phyloP scores from a whole-genome alignment of 2,888 invertebrate genomes.

The Oxycera nigricornis region DNA sequence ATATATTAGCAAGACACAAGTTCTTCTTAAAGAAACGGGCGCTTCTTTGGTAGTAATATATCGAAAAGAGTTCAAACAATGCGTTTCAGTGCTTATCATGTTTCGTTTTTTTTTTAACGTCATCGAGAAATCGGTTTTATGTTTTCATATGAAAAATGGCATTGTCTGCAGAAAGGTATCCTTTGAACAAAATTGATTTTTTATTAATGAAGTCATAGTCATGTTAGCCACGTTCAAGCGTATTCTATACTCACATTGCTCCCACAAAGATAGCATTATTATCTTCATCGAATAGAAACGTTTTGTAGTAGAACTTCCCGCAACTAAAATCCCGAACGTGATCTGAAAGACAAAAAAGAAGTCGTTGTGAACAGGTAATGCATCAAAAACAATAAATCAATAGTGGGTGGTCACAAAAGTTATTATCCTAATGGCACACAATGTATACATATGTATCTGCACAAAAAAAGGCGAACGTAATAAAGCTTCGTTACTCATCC shows the following conservation, averaged over 20 bases:
- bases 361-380: conserved; percentile 4
- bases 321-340: conserved; percentile 92
- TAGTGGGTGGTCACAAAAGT: conserved; percentile 33
- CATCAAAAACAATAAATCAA: conserved; percentile 39
- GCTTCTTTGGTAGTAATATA: too few species aligned
- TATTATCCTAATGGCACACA: conserved; percentile 25
- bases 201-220: too few species aligned
- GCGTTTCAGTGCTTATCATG: too few species aligned
- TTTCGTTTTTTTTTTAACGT: too few species aligned
- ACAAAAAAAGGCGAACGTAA: background rate
- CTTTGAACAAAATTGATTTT: too few species aligned
- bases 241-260: conserved; percentile 83
- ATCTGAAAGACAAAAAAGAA: conserved; percentile 70
- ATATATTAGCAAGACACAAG: too few species aligned
- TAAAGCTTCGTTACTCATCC: background rate
- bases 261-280: conserved; percentile 90
- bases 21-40: too few species aligned
- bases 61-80: too few species aligned
- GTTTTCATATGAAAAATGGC: too few species aligned
- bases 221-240: background rate
- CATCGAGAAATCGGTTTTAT: too few species aligned
- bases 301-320: conserved; percentile 89
- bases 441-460: background rate
- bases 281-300: conserved; percentile 86
- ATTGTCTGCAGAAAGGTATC: too few species aligned